Percentiles rank a stretch among this genome's conserved stretches.
Evolutionary conservation across 2,797 vertebrate genomes (phyloP).

Genomic region (Eptatretus atami): DNA sequence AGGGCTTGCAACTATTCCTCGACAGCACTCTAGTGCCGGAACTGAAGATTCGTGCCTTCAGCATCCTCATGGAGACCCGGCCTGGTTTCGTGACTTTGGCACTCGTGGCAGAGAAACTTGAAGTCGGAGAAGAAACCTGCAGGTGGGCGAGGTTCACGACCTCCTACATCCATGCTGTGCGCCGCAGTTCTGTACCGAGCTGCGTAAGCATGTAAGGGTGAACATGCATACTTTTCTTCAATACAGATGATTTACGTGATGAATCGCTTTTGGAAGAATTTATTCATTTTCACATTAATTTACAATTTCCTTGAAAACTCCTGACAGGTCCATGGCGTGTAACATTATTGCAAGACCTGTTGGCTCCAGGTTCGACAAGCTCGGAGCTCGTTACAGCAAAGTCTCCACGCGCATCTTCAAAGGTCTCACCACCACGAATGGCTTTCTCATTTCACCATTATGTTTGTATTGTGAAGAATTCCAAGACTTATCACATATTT

Average conservation of each 20-base stretch:
- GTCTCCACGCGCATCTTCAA: slow-evolving; percentile 17
- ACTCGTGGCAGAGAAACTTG: slow-evolving; percentile 17
- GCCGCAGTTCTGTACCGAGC: slow-evolving; percentile 24
- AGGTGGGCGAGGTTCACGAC: slow-evolving; percentile 32
- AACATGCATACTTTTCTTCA: too few species aligned
- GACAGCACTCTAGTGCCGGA: slow-evolving; percentile 17
- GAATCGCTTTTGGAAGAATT: too few species aligned
- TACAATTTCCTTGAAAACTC: too few species aligned
- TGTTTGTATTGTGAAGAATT: too few species aligned
- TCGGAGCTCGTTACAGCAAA: slow-evolving; percentile 22
- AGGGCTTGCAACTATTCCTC: slow-evolving; percentile 26
- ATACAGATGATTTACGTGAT: too few species aligned
- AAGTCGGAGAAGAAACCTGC: slow-evolving; percentile 23
- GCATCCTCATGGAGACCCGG: slow-evolving; percentile 28
- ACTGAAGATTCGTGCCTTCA: slow-evolving; percentile 22
- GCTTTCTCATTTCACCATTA: too few species aligned
- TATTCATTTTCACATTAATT: too few species aligned
- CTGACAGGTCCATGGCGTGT: slow-evolving; percentile 27
- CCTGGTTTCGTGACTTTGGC: slow-evolving; percentile 20
- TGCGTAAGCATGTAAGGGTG: slow-evolving; percentile 23
- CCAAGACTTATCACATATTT: too few species aligned
- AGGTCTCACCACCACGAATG: slow-evolving; percentile 13
- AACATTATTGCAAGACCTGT: slow-evolving; percentile 24
- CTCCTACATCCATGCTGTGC: slow-evolving; percentile 27
- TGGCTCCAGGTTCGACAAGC: slow-evolving; percentile 18